Percentiles rank a stretch among this genome's conserved stretches.
phyloP scores from a whole-genome alignment of 2,113 vertebrate species.

The Eptesicus fuscus region DNA sequence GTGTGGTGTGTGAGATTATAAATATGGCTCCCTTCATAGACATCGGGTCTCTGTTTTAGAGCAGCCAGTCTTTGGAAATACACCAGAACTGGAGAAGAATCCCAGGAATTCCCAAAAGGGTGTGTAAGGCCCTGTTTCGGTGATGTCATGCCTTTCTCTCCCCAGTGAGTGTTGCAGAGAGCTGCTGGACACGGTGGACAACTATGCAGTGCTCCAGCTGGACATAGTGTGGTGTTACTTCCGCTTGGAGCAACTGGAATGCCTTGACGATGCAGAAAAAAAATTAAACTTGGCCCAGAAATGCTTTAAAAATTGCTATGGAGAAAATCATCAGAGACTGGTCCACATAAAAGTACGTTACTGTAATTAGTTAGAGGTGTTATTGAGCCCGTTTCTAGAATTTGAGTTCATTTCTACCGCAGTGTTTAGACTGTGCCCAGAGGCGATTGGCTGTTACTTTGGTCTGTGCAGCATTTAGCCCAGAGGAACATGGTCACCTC shows the following conservation, averaged over 20 bases:
- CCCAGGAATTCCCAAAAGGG: not conserved
- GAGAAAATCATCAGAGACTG: constrained; percentile 90
- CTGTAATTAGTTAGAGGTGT: not conserved
- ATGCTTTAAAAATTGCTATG: constrained; percentile 92
- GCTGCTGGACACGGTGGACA: constrained; percentile 91
- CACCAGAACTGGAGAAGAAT: not conserved
- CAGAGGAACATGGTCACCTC: not conserved
- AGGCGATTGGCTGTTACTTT: not conserved
- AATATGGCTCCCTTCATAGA: not conserved
- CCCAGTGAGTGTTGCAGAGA: constrained; percentile 87
- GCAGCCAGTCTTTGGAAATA: not conserved
- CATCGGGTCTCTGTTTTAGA: not conserved
- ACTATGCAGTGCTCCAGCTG: constrained; percentile 95
- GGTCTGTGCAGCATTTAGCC: not conserved
- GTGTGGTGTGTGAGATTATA: not conserved
- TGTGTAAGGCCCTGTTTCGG: accelerated
- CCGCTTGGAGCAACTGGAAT: constrained; percentile 87
- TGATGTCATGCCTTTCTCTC: not conserved
- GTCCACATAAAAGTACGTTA: constrained; percentile 90
- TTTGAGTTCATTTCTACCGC: not conserved
- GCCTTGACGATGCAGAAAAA: constrained; percentile 88
- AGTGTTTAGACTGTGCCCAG: not conserved
- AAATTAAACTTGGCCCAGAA: constrained; percentile 89
- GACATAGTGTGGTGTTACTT: constrained; percentile 97
- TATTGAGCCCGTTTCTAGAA: not conserved